Evolutionary conservation across 2,113 vertebrate genomes (phyloP).

Genomic region (Arvicanthis niloticus): DNA sequence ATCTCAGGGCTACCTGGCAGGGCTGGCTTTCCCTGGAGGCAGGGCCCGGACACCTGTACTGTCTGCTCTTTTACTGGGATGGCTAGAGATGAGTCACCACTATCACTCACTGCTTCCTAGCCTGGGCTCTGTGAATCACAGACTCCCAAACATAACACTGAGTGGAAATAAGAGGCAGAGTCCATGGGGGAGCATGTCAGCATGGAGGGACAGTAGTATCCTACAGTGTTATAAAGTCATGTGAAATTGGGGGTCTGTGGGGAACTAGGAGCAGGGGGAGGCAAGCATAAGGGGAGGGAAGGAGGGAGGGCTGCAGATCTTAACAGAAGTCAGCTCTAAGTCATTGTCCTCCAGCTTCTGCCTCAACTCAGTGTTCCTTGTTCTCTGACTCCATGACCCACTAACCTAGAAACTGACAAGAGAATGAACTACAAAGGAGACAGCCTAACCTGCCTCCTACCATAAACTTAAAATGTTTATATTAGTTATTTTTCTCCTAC

Average conservation of each 20-base stretch:
- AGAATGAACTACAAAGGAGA: neutral
- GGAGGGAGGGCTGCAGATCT: neutral
- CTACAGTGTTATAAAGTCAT: neutral
- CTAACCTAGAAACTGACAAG: neutral
- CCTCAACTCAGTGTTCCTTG: neutral
- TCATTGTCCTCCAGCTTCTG: neutral
- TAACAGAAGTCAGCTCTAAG: neutral
- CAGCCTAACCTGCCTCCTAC: neutral
- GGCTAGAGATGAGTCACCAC: slow-evolving; percentile 62
- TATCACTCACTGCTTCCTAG: slow-evolving; percentile 53
- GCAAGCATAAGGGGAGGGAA: too few species aligned
- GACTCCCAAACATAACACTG: neutral
- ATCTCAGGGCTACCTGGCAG: neutral
- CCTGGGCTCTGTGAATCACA: slow-evolving; percentile 59
- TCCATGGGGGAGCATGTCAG: neutral
- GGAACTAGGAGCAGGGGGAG: neutral
- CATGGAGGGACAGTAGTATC: neutral
- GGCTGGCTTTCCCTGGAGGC: neutral
- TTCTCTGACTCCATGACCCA: neutral
- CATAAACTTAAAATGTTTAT: neutral
- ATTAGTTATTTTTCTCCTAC: neutral
- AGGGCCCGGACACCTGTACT: slow-evolving; percentile 51
- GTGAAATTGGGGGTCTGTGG: neutral
- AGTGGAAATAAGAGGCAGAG: neutral
- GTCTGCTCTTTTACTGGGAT: slow-evolving; percentile 38